A percentile compares a stretch with the other conserved stretches of the same genome.
phyloP scores from a whole-genome alignment of 1,140 invertebrate species.

The Drosophila yakuba region DNA sequence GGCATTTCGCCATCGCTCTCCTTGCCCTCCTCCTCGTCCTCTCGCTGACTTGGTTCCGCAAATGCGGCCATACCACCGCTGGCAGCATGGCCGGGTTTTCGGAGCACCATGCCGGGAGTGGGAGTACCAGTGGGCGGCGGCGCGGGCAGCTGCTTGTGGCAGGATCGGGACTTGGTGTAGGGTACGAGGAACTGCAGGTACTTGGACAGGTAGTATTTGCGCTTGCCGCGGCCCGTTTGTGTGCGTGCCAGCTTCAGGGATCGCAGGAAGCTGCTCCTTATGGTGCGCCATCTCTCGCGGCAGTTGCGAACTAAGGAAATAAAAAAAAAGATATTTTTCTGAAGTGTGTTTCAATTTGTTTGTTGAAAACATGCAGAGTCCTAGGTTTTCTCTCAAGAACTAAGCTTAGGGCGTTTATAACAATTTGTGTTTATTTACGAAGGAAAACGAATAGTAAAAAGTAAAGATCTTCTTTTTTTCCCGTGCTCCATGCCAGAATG shows the following conservation, averaged over 20 bases:
- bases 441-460: too few relatives aligned
- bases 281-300: slow-evolving; percentile 78
- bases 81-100: slow-evolving; percentile 42
- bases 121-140: background rate
- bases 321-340: too few relatives aligned
- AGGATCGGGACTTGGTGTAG: slow-evolving; percentile 72
- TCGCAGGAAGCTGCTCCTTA: slow-evolving; percentile 77
- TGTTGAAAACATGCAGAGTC: too few relatives aligned
- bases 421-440: too few relatives aligned
- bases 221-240: slow-evolving; percentile 75
- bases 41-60: slow-evolving; percentile 26
- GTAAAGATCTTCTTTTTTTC: background rate
- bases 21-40: slow-evolving; percentile 26
- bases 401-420: too few relatives aligned
- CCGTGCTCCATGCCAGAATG: slow-evolving; percentile 1
- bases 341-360: too few relatives aligned
- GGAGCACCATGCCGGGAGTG: slow-evolving; percentile 49
- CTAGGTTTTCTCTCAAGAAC: too few relatives aligned
- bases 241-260: slow-evolving; percentile 76
- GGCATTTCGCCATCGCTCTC: slow-evolving; percentile 48
- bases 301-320: slow-evolving; percentile 69
- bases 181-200: slow-evolving; percentile 80
- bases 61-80: slow-evolving; percentile 18
- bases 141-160: slow-evolving; percentile 38
- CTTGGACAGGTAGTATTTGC: slow-evolving; percentile 80